These are phyloP conservation scores for Caradrina kadenii DNA, from an alignment of 2,888 invertebrate genomes.

Conservation along the genomic window DNA sequence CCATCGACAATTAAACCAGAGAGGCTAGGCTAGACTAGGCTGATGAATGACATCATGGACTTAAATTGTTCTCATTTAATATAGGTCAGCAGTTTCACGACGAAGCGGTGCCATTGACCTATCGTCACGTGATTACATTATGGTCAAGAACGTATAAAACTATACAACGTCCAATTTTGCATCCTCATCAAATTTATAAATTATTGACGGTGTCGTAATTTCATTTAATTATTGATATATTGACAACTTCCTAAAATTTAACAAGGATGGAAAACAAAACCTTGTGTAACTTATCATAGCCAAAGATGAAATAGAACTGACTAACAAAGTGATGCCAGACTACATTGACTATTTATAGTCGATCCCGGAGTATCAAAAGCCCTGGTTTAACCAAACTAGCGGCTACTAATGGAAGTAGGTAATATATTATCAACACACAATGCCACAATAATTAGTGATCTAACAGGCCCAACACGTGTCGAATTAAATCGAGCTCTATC, in stretches of 20 bases:
- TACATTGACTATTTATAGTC: not conserved
- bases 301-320: not conserved
- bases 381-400: slow-evolving; percentile 28
- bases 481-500: slow-evolving; percentile 36
- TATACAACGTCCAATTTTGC: not conserved
- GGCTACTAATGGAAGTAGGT: slow-evolving; percentile 3
- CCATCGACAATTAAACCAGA: slow-evolving; percentile 11
- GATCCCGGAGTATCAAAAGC: not conserved
- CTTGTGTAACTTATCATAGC: too few relatives aligned
- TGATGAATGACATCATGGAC: slow-evolving; percentile 26
- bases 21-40: not conserved
- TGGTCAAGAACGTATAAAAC: not conserved
- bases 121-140: not conserved
- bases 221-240: too few relatives aligned
- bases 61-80: slow-evolving; percentile 18
- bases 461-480: slow-evolving; percentile 35
- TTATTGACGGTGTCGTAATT: too few relatives aligned
- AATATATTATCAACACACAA: slow-evolving; percentile 36
- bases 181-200: too few relatives aligned
- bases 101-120: slow-evolving; percentile 16
- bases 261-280: too few relatives aligned
- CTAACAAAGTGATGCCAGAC: not conserved
- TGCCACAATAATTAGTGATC: slow-evolving; percentile 26
- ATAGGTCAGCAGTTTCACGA: slow-evolving; percentile 11
- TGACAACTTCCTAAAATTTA: too few relatives aligned